Conservation (phyloP, 2,113 vertebrate genomes). For the Triplophysa dalaica region DNA sequence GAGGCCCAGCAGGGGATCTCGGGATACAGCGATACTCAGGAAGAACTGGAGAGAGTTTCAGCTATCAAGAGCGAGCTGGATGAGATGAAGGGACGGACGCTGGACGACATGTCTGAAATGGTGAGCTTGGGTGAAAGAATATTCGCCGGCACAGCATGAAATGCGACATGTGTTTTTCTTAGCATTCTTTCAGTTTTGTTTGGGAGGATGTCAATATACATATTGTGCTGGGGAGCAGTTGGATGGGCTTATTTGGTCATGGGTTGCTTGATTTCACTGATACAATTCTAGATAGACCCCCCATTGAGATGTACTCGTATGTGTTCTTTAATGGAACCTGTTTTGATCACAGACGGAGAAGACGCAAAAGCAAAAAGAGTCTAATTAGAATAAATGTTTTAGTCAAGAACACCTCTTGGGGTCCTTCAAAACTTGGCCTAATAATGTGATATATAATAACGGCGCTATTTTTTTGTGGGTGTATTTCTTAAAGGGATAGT, state of each 20-base stretch:
- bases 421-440: too few relatives aligned
- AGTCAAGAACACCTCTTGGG: background rate
- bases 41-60: slow-evolving; percentile 92
- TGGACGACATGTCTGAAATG: slow-evolving; percentile 96
- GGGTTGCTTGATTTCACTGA: background rate
- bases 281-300: background rate
- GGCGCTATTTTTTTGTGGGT: too few relatives aligned
- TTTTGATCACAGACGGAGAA: background rate
- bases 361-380: too few relatives aligned
- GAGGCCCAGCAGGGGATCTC: slow-evolving; percentile 92
- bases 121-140: slow-evolving; percentile 67
- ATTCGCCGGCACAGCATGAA: background rate
- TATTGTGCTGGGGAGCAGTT: too few relatives aligned
- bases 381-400: background rate
- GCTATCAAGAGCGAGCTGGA: slow-evolving; percentile 95
- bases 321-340: too few relatives aligned
- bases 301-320: background rate
- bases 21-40: slow-evolving; percentile 92
- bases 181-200: too few relatives aligned
- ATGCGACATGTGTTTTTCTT: too few relatives aligned
- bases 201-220: too few relatives aligned
- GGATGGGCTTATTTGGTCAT: background rate
- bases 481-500: too few relatives aligned
- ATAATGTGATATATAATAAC: too few relatives aligned
- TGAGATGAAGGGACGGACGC: slow-evolving; percentile 87